Evolutionary conservation across 2,113 vertebrate genomes (phyloP), one percentile per base, ranked within the genome.

Genomic region (Notiomystis cincta): DNA sequence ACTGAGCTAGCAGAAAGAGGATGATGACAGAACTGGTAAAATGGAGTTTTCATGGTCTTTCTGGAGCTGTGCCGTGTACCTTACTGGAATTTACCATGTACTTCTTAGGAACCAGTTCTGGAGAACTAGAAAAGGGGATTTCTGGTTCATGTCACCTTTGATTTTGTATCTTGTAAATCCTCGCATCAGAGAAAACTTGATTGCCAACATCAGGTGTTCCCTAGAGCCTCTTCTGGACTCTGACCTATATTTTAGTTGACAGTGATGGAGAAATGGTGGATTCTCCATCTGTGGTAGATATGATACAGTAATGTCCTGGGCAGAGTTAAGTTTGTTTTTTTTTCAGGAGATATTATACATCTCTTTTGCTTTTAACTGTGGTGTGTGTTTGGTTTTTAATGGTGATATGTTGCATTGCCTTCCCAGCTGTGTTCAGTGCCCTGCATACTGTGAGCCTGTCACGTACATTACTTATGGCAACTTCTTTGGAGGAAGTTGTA

Each of bases 291-390:
- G 8, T 4, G 56, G 25, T 33, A 53, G 19, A 22, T 45, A 22
- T 0, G 0, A 45, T 87, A 15, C 9, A 38, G 5, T n/a, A 45
- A 27, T 53, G 37, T 57, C n/a, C 40, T 4, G 3, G 40, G 15
- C 40, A 73, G 42, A 70, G 31, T 48, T 82, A 51, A 65, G 38
- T 37, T 2, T 0, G 5, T 42, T 3, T 18, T 37, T 75, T 91
- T 77, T 31, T 6, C 28, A 57, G 37, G 31, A 69, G 28, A 25
- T 48, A 21, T 11, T 69, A 30, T 8, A 13, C 4, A 6, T 44
- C 9, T 31, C 35, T 71, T 70, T 57, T 53, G 37, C 11, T 30
- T 93, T 70, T 53, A 84, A 6, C n/a, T 0, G 0, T 47, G 48
- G 1, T 9, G 7, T 28, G 7, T 66, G 14, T 64, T 9, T 67